Conservation (phyloP, 2,113 vertebrate genomes). For the Pachycephala philippinensis region DNA sequence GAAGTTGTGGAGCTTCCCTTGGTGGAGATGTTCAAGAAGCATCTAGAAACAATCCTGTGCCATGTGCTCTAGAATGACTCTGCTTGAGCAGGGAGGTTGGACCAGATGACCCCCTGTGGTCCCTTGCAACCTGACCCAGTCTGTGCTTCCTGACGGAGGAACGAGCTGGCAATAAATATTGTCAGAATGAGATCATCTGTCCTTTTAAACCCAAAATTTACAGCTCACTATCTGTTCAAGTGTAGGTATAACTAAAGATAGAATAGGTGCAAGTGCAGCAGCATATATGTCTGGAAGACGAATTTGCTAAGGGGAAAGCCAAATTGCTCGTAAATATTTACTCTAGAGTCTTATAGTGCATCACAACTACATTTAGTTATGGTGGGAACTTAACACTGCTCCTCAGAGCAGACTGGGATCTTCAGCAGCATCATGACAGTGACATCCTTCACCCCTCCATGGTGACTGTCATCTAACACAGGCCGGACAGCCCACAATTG, state of each 20-base stretch:
- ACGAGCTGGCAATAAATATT: neutral
- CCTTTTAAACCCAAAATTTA: neutral
- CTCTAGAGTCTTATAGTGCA: neutral
- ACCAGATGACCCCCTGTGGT: neutral
- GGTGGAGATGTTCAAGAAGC: neutral
- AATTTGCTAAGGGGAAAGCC: neutral
- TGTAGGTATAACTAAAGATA: neutral
- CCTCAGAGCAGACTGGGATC: neutral
- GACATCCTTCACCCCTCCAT: neutral
- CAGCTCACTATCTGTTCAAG: neutral
- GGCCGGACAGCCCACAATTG: neutral
- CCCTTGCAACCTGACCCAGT: neutral
- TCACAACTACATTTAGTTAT: neutral
- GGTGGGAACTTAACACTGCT: accelerated
- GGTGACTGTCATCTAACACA: neutral
- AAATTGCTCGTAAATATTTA: neutral
- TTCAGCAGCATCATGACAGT: neutral
- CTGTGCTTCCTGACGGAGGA: neutral
- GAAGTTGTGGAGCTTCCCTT: neutral
- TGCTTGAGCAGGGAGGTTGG: neutral
- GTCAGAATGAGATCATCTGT: neutral
- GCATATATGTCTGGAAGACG: neutral
- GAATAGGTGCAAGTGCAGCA: neutral
- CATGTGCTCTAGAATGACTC: neutral
- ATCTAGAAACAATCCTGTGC: neutral